Conservation (phyloP, 2,888 invertebrate genomes). For the Protophormia terraenovae region DNA sequence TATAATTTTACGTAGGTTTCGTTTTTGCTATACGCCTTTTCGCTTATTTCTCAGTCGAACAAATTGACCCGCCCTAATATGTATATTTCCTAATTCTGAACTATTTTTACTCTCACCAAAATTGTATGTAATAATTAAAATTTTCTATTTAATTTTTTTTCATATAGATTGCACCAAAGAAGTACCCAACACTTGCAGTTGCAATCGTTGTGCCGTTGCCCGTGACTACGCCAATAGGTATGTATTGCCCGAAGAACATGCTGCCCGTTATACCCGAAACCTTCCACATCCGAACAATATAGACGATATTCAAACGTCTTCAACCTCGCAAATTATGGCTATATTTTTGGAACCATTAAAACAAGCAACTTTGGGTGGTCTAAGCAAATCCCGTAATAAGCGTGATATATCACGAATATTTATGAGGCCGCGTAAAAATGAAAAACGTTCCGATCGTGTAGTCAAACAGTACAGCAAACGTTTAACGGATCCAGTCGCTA, state of each 20-base stretch:
- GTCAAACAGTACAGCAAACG: slow-evolving; percentile 75
- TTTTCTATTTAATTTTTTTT: background rate
- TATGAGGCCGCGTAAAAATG: slow-evolving; percentile 68
- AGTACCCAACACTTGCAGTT: slow-evolving; percentile 68
- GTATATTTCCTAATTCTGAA: too few relatives aligned
- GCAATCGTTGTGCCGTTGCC: slow-evolving; percentile 63
- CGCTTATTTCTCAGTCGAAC: too few relatives aligned
- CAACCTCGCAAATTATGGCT: slow-evolving; percentile 18
- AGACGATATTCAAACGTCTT: background rate
- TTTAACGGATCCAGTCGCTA: slow-evolving; percentile 51
- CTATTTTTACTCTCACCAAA: too few relatives aligned
- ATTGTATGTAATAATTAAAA: too few relatives aligned
- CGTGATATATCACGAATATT: slow-evolving; percentile 73
- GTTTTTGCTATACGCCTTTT: too few relatives aligned
- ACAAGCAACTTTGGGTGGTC: background rate
- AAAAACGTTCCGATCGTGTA: slow-evolving; percentile 73
- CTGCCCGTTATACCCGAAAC: slow-evolving; percentile 56
- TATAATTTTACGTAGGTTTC: too few relatives aligned
- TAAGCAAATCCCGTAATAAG: slow-evolving; percentile 69
- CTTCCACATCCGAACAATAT: slow-evolving; percentile 75
- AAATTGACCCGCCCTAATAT: too few relatives aligned
- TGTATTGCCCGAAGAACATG: slow-evolving; percentile 70
- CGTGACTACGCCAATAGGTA: slow-evolving; percentile 72
- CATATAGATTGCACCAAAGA: slow-evolving; percentile 71
- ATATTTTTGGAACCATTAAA: slow-evolving; percentile 44